Evolutionary conservation across 1,140 invertebrate species (phyloP).

Genomic region (Tachypleus tridentatus): DNA sequence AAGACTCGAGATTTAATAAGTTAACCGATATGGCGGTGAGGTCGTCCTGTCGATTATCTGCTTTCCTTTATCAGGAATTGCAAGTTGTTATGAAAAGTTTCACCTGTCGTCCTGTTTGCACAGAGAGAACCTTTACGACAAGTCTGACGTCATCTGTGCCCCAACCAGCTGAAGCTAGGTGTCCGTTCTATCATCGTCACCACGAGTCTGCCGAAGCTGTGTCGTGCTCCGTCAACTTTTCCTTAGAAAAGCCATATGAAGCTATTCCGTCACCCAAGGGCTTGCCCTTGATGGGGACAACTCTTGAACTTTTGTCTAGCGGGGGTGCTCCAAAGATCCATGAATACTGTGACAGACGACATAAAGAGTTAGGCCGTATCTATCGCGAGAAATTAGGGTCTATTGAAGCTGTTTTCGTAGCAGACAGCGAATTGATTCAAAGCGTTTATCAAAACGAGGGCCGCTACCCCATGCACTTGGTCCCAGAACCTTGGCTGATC

Average conservation of each 20-base stretch:
- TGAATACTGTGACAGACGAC: slow-evolving; percentile 57
- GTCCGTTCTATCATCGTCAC: too few species aligned
- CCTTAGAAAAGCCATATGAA: slow-evolving; percentile 4
- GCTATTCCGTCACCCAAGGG: slow-evolving; percentile 37
- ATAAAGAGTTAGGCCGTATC: slow-evolving; percentile 57
- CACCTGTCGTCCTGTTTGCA: too few species aligned
- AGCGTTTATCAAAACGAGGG: slow-evolving; percentile 60
- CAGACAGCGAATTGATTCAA: slow-evolving; percentile 52
- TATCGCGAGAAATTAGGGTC: slow-evolving; percentile 56
- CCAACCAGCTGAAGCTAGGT: too few species aligned
- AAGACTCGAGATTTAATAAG: too few species aligned
- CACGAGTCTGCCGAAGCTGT: too few species aligned
- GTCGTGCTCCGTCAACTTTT: too few species aligned
- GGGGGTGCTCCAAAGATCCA: slow-evolving; percentile 46
- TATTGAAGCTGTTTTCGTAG: slow-evolving; percentile 53
- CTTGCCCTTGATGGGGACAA: slow-evolving; percentile 43
- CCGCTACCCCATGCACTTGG: slow-evolving; percentile 56
- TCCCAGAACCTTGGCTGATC: slow-evolving; percentile 66
- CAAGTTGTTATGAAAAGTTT: too few species aligned
- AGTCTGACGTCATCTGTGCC: too few species aligned
- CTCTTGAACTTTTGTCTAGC: slow-evolving; percentile 39
- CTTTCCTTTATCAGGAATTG: too few species aligned
- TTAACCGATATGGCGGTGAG: too few species aligned
- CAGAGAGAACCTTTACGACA: too few species aligned
- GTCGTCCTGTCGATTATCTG: too few species aligned